phyloP scores from a whole-genome alignment of 2,888 invertebrate species.

The Cyclophora albipunctata region DNA sequence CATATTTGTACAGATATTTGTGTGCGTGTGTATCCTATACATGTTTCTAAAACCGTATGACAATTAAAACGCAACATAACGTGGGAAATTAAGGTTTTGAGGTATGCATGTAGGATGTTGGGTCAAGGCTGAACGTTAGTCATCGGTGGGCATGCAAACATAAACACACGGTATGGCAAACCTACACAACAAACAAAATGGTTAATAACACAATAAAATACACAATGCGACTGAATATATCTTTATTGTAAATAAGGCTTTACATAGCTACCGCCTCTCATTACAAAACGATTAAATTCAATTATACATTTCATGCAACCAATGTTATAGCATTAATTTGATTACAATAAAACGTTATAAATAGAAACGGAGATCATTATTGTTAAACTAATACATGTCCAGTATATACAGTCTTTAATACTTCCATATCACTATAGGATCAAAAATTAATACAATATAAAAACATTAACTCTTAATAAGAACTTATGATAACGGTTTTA shows the following conservation, averaged over 20 bases:
- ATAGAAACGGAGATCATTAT: constrained; percentile 18
- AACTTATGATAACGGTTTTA: constrained; percentile 1
- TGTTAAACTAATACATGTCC: constrained; percentile 19
- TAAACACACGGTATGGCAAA: constrained; percentile 63
- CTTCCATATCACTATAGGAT: constrained; percentile 17
- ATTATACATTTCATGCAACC: constrained; percentile 25
- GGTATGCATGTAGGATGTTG: constrained; percentile 2
- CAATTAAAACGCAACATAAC: too few species aligned
- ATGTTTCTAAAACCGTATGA: too few species aligned
- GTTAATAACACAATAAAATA: constrained; percentile 61
- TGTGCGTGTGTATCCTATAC: too few species aligned
- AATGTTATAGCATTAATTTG: constrained; percentile 25
- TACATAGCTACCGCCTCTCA: constrained; percentile 56
- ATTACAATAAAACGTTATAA: constrained; percentile 29
- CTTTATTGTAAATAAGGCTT: constrained; percentile 71
- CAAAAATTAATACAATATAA: constrained; percentile 1
- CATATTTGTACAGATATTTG: too few species aligned
- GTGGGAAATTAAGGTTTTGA: too few species aligned
- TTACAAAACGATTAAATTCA: constrained; percentile 56
- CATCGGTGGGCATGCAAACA: constrained; percentile 35
- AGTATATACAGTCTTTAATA: constrained; percentile 22
- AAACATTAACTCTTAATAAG: constrained; percentile 1
- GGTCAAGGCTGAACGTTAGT: constrained; percentile 11
- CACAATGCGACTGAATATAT: constrained; percentile 60
- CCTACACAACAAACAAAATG: constrained; percentile 67